These are phyloP conservation scores for Heliconius ismenius DNA, from an alignment of 2,888 invertebrate genomes.

Conservation along the genomic window DNA sequence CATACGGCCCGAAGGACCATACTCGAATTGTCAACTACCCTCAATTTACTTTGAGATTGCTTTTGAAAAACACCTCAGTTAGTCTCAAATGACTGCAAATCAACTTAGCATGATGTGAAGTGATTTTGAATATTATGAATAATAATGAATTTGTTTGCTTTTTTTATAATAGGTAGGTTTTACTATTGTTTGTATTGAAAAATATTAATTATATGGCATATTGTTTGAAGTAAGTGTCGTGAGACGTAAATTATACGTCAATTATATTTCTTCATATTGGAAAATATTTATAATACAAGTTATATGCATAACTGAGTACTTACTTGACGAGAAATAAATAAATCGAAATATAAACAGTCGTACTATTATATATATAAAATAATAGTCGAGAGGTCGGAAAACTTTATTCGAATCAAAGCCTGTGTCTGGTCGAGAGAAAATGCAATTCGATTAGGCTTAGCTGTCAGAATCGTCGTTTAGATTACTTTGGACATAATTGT, in stretches of 20 bases:
- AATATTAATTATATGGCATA: constrained; percentile 5
- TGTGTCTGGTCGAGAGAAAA: background rate
- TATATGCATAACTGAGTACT: background rate
- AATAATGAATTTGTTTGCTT: constrained; percentile 13
- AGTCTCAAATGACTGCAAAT: constrained; percentile 41
- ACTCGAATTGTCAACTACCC: constrained; percentile 60
- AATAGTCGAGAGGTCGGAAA: background rate
- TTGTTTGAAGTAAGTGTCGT: constrained; percentile 13
- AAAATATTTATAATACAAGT: background rate
- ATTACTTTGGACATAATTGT: background rate
- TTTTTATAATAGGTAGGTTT: background rate
- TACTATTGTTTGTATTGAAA: background rate
- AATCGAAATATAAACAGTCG: background rate
- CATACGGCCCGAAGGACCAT: constrained; percentile 62
- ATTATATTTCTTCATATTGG: constrained; percentile 6
- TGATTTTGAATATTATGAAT: constrained; percentile 25
- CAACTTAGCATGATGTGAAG: constrained; percentile 25
- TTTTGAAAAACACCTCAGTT: constrained; percentile 40
- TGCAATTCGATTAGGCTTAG: background rate
- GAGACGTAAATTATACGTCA: constrained; percentile 21
- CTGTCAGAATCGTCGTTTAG: background rate
- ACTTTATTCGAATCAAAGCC: background rate
- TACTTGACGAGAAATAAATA: no score
- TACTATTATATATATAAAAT: background rate
- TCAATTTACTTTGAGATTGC: constrained; percentile 40